A percentile compares a stretch with the other conserved stretches of the same genome.
Conservation (phyloP, 2,888 invertebrate species). For the Drosophila cognata region DNA sequence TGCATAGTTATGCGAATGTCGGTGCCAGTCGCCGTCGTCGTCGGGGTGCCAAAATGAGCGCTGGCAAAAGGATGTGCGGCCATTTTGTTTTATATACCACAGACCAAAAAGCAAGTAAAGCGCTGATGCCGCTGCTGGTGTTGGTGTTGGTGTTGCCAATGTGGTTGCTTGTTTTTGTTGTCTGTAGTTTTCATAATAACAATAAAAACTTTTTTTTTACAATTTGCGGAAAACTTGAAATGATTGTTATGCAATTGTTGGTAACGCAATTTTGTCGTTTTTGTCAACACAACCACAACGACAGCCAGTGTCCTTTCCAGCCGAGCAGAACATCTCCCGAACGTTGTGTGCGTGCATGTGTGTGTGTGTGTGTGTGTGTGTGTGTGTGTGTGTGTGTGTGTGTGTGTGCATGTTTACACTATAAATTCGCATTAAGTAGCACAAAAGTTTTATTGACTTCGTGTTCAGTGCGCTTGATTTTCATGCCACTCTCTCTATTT, state of each 20-base stretch:
- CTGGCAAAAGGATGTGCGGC: constrained; percentile 78
- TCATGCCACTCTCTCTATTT: constrained; percentile 42
- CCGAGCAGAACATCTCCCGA: constrained; percentile 1
- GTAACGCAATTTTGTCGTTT: constrained; percentile 80
- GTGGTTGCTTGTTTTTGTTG: constrained; percentile 49
- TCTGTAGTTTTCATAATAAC: constrained; percentile 78
- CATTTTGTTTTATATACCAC: constrained; percentile 71
- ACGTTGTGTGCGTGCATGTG: not conserved
- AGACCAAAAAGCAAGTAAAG: constrained; percentile 64
- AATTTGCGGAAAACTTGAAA: constrained; percentile 80
- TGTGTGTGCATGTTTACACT: constrained; percentile 75
- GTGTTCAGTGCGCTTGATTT: constrained; percentile 75
- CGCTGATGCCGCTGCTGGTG: constrained; percentile 34
- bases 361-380: constrained; percentile 6
- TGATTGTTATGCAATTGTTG: constrained; percentile 80
- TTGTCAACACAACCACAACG: constrained; percentile 56
- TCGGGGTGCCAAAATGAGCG: constrained; percentile 77
- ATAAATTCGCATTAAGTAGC: constrained; percentile 81
- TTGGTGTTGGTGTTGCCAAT: constrained; percentile 39
- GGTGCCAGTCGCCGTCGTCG: constrained; percentile 34
- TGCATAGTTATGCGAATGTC: constrained; percentile 76
- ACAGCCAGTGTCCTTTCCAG: constrained; percentile 44
- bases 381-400: constrained; percentile 15
- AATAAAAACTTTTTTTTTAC: constrained; percentile 77
- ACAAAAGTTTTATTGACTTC: constrained; percentile 80